Evolutionary conservation across 2,888 invertebrate species (phyloP), one percentile per base, ranked within the genome.

Genomic region (Pyrrhosoma nymphula): DNA sequence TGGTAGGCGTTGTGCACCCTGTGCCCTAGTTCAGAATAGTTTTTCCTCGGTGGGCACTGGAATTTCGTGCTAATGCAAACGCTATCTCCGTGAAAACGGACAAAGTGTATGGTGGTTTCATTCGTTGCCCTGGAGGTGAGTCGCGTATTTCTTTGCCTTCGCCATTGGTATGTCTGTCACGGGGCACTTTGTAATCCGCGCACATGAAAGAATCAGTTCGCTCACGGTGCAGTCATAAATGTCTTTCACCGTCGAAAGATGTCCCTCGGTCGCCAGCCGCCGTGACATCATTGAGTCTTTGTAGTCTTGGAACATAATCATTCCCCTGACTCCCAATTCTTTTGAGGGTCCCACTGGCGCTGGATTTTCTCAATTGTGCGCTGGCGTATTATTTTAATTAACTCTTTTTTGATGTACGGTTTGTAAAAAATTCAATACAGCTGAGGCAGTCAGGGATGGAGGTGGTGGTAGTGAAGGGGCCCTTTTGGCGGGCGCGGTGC

Each of bases 371-470:
- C 26, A 26, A 47, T 69, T n/a, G 69, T 39, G 47, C 26, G 63
- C 63, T 47, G 8, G 47, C 4, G 47, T 69, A 63, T 26, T 91
- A 20, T 60, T 20, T 20, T 60, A 1, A 20, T 1, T 8, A 0
- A 1, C 63, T 39, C 18, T 63, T 39, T 39, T 23, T 93, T 47
- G 47, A 47, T 69, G 47, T 93, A 69, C 93, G 47, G 8, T 69
- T n/a, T 12, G 47, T 75, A 47, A 93, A 93, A 69, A 93, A 93
- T 69, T 93, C 69, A 69, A 47, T 93, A 23, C 93, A 20, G 14
- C 39, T 16, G 69, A 0, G 47, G 56, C 35, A n/a, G 69, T 0
- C 4, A 39, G 91, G 39, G 3, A 39, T 14, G 35, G 63, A 14
- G 10, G 55, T 3, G n/a, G 55, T n/a, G 88, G 39, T 47, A 88